phyloP scores from a whole-genome alignment of 2,797 vertebrate genomes.

The Momotus momota region DNA sequence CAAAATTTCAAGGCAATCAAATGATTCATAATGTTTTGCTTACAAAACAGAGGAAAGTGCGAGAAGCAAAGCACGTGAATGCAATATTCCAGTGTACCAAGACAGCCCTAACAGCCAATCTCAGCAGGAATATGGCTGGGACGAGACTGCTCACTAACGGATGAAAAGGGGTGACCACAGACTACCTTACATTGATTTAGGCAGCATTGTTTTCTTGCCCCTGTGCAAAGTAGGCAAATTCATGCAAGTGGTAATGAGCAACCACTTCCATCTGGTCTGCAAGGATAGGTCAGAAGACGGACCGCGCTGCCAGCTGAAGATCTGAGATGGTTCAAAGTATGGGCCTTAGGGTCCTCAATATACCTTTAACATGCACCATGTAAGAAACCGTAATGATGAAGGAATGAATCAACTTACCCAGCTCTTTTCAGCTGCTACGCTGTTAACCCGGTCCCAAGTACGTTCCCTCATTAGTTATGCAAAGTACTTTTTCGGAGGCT shows the following conservation, averaged over 20 bases:
- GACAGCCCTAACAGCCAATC: not conserved
- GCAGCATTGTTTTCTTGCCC: not conserved
- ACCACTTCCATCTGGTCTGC: not conserved
- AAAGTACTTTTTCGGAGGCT: not conserved
- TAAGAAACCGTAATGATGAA: not conserved
- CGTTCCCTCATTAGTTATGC: not conserved
- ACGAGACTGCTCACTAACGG: not conserved
- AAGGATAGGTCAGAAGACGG: not conserved
- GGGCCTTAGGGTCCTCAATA: not conserved
- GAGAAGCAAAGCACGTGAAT: not conserved
- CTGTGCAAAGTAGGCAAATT: not conserved
- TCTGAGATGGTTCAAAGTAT: not conserved
- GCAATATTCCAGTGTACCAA: not conserved
- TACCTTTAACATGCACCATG: accelerated
- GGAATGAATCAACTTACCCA: not conserved
- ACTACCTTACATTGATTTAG: not conserved
- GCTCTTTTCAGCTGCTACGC: not conserved
- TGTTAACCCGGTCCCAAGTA: not conserved
- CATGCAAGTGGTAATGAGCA: accelerated
- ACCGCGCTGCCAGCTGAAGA: not conserved
- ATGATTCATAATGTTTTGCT: not conserved
- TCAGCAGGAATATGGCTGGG: not conserved
- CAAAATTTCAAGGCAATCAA: not conserved
- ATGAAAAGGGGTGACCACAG: accelerated
- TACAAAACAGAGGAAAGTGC: not conserved